phyloP scores from a whole-genome alignment of 2,888 invertebrate genomes.

The Hedya salicella region DNA sequence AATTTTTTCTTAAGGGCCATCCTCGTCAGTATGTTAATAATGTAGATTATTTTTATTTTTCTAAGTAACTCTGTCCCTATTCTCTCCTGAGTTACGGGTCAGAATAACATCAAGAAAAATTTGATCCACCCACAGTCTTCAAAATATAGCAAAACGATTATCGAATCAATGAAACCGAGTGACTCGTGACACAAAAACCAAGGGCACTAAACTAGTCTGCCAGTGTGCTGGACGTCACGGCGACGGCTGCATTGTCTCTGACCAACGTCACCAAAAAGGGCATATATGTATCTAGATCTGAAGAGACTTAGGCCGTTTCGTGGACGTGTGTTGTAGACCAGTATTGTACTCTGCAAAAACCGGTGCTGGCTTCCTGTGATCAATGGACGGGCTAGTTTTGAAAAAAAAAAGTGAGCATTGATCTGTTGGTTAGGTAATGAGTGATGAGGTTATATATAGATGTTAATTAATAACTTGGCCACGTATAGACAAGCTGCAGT shows the following conservation, averaged over 20 bases:
- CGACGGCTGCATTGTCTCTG: slow-evolving; percentile 48
- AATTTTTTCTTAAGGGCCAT: too few relatives aligned
- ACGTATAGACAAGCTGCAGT: too few relatives aligned
- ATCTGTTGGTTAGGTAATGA: slow-evolving; percentile 33
- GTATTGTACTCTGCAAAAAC: slow-evolving; percentile 26
- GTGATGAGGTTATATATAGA: slow-evolving; percentile 1
- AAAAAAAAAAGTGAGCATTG: slow-evolving; percentile 28
- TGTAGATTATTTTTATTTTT: too few relatives aligned
- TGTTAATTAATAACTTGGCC: too few relatives aligned
- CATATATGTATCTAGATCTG: background rate
- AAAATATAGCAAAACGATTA: slow-evolving; percentile 13
- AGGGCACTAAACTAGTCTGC: slow-evolving; percentile 28
- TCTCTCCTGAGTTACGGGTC: too few relatives aligned
- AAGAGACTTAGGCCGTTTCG: background rate
- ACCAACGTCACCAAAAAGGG: background rate
- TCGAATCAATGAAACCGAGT: slow-evolving; percentile 28
- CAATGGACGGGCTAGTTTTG: slow-evolving; percentile 20
- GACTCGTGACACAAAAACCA: slow-evolving; percentile 24
- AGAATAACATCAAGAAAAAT: too few relatives aligned
- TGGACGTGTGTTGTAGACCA: background rate
- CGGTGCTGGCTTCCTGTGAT: slow-evolving; percentile 29
- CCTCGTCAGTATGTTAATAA: too few relatives aligned
- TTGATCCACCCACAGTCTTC: background rate
- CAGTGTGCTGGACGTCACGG: slow-evolving; percentile 42
- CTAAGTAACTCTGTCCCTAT: too few relatives aligned